A percentile compares a stretch with the other conserved stretches of the same genome.
Conservation (phyloP, 2,113 vertebrate genomes). For the Pedionomus torquatus region DNA sequence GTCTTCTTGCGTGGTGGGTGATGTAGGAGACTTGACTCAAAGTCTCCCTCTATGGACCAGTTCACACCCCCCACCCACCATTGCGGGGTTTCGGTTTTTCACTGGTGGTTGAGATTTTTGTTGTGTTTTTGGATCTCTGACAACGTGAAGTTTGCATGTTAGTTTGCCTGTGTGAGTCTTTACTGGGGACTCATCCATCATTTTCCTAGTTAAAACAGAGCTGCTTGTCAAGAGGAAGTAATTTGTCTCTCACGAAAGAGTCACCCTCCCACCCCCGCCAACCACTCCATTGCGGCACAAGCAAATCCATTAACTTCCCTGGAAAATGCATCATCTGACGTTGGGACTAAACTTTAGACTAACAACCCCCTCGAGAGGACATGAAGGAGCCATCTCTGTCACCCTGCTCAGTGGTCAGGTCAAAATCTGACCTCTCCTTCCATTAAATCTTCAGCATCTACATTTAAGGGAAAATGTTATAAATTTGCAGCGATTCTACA, state of each 20-base stretch:
- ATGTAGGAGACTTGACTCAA: not conserved
- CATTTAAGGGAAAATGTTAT: not conserved
- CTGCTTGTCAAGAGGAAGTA: slow-evolving; percentile 48
- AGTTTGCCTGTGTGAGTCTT: not conserved
- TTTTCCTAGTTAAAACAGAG: slow-evolving; percentile 16
- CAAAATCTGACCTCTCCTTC: slow-evolving; percentile 30
- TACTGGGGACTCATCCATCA: slow-evolving; percentile 23
- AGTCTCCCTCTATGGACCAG: not conserved
- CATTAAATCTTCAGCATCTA: not conserved
- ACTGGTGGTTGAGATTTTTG: not conserved
- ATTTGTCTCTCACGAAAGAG: slow-evolving; percentile 57
- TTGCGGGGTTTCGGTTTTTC: fast-evolving
- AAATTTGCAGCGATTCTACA: not conserved
- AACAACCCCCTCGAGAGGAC: slow-evolving; percentile 20
- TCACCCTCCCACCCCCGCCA: not conserved
- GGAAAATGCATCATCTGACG: slow-evolving; percentile 36
- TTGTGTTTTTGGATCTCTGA: not conserved
- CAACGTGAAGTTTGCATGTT: not conserved
- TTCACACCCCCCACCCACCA: not conserved
- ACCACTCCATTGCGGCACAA: not conserved
- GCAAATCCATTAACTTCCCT: slow-evolving; percentile 55
- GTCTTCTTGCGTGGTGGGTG: not conserved
- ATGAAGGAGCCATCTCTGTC: slow-evolving; percentile 34
- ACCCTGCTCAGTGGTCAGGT: slow-evolving; percentile 10
- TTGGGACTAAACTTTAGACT: slow-evolving; percentile 29